Percentiles rank a stretch among this genome's conserved stretches.
These are phyloP conservation scores for Phenacoccus solenopsis DNA, from an alignment of 1,140 invertebrate genomes.

Conservation along the genomic window DNA sequence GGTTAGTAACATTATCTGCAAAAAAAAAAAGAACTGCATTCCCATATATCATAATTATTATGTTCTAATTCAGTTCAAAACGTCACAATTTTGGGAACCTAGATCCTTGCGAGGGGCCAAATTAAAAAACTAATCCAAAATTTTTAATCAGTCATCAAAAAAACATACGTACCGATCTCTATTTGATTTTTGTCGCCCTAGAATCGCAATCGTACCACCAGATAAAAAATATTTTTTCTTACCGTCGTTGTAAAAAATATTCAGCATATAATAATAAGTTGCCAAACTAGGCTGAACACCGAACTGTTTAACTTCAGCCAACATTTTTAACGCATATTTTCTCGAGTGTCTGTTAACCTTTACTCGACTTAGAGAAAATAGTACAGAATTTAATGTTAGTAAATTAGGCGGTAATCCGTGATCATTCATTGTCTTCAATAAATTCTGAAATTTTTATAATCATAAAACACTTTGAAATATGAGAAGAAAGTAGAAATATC, in stretches of 20 bases:
- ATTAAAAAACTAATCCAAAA: too few species aligned
- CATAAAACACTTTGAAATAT: constrained; percentile 18
- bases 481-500: too few species aligned
- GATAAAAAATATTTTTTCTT: constrained; percentile 26
- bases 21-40: too few species aligned
- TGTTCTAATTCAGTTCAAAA: too few species aligned
- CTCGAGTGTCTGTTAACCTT: constrained; percentile 35
- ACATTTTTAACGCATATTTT: constrained; percentile 36
- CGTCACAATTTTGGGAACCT: too few species aligned
- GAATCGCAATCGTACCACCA: background rate
- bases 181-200: background rate
- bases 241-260: constrained; percentile 50
- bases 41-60: too few species aligned
- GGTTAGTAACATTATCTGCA: too few species aligned
- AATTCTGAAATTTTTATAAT: constrained; percentile 31
- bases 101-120: too few species aligned
- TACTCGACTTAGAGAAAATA: constrained; percentile 43
- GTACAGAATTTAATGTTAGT: constrained; percentile 55
- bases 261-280: constrained; percentile 57
- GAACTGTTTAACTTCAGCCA: constrained; percentile 52
- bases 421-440: constrained; percentile 46
- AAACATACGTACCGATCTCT: too few species aligned
- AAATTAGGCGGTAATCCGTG: constrained; percentile 51
- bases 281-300: constrained; percentile 58
- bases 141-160: too few species aligned